A percentile compares a stretch with the other conserved stretches of the same genome.
Evolutionary conservation across 35 echinoderm and acorn worm genomes (phyloP).

Genomic region (Hemicentrotus pulcherrimus): DNA sequence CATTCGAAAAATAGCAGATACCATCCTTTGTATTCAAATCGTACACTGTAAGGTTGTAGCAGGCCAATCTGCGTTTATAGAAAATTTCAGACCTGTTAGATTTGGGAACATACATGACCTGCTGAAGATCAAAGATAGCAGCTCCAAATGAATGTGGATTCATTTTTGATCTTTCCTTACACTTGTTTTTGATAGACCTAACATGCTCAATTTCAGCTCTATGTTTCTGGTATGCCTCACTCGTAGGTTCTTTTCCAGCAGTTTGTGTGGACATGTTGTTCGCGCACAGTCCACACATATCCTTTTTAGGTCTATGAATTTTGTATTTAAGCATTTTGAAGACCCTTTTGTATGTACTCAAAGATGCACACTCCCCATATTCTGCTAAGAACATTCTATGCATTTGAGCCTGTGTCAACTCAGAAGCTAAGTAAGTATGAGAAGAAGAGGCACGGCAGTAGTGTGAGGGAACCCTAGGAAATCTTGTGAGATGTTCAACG

Average conservation of each 20-base stretch:
- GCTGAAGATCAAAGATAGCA: constrained; percentile 61
- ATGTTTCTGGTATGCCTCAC: background rate
- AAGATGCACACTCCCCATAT: constrained; percentile 8
- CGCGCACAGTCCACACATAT: constrained; percentile 45
- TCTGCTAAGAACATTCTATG: constrained; percentile 46
- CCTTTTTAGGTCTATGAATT: constrained; percentile 72
- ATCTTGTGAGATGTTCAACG: constrained; percentile 51
- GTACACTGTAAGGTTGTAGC: constrained; percentile 56
- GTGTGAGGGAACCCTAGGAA: constrained; percentile 60
- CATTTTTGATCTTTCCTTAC: background rate
- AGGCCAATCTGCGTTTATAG: constrained; percentile 57
- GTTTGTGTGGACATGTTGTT: too few relatives aligned
- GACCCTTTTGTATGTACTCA: constrained; percentile 32
- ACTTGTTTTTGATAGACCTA: constrained; percentile 2
- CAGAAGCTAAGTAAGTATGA: constrained; percentile 43
- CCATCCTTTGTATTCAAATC: constrained; percentile 49
- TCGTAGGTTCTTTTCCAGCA: constrained; percentile 3
- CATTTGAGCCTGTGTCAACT: constrained; percentile 54
- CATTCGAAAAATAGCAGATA: constrained; percentile 59
- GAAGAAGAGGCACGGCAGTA: constrained; percentile 56
- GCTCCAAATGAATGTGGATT: background rate
- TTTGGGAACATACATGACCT: constrained; percentile 52
- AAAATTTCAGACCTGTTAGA: constrained; percentile 50
- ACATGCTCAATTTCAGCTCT: constrained; percentile 43
- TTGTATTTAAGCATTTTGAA: constrained; percentile 50